These are phyloP conservation scores for Lucilia cuprina DNA, from an alignment of 1,140 invertebrate genomes.

Conservation along the genomic window DNA sequence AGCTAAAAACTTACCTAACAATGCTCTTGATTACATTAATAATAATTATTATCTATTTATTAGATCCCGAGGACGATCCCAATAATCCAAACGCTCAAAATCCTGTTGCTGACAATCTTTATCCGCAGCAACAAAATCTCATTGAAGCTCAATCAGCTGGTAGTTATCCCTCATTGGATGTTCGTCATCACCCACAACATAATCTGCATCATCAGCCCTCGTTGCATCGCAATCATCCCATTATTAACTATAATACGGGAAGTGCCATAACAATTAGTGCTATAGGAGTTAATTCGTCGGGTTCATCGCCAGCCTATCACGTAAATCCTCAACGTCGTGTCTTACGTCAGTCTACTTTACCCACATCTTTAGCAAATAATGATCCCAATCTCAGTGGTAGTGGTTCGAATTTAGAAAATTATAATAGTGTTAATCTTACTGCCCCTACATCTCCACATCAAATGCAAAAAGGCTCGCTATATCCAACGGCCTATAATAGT, in stretches of 20 bases:
- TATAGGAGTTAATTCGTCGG: slow-evolving; percentile 19
- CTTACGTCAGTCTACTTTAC: slow-evolving; percentile 59
- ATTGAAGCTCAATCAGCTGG: slow-evolving; percentile 55
- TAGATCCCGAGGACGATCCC: slow-evolving; percentile 61
- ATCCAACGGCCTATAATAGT: slow-evolving; percentile 59
- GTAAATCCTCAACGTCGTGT: slow-evolving; percentile 52
- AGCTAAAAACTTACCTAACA: slow-evolving; percentile 44
- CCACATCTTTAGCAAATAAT: slow-evolving; percentile 53
- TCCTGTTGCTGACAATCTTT: slow-evolving; percentile 53
- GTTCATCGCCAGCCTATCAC: slow-evolving; percentile 48
- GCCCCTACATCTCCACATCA: slow-evolving; percentile 60
- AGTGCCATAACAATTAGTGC: slow-evolving; percentile 54
- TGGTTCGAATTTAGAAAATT: slow-evolving; percentile 54
- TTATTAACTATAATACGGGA: slow-evolving; percentile 50
- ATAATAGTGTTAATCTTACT: slow-evolving; percentile 56
- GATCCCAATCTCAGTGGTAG: slow-evolving; percentile 54
- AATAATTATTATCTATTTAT: background rate
- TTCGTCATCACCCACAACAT: slow-evolving; percentile 45
- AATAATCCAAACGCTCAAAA: slow-evolving; percentile 58
- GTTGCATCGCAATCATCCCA: slow-evolving; percentile 45
- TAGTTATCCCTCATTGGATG: slow-evolving; percentile 54
- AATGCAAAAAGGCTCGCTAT: slow-evolving; percentile 56
- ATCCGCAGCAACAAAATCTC: slow-evolving; percentile 58
- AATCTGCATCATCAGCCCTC: slow-evolving; percentile 38
- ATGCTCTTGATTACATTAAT: background rate